Evolutionary conservation across 2,888 invertebrate species (phyloP).

Genomic region (Oegoconia quadripuncta): DNA sequence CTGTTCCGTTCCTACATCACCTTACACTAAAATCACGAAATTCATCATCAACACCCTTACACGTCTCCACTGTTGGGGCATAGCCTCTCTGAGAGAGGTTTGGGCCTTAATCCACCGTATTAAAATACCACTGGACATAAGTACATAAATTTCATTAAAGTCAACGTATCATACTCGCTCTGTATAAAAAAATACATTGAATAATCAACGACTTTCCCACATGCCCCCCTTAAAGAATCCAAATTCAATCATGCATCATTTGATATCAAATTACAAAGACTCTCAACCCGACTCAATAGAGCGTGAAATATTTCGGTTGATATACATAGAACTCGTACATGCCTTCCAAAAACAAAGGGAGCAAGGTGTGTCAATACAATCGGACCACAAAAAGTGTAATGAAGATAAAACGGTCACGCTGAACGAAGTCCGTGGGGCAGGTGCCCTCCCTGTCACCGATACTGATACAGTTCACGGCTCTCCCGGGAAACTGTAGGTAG

Average conservation of each 20-base stretch:
- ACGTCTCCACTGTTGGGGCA: too few species aligned
- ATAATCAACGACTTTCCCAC: not conserved
- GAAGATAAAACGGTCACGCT: constrained; percentile 60
- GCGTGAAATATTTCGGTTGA: constrained; percentile 28
- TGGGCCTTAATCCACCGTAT: too few species aligned
- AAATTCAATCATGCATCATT: constrained; percentile 3
- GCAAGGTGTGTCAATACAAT: constrained; percentile 46
- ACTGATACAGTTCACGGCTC: constrained; percentile 39
- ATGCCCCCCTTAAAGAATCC: constrained; percentile 5
- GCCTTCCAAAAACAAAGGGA: constrained; percentile 33
- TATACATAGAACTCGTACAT: constrained; percentile 40
- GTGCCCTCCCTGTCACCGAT: constrained; percentile 40
- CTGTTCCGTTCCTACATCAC: too few species aligned
- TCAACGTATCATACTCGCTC: too few species aligned
- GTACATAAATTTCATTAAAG: too few species aligned
- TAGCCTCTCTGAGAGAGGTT: too few species aligned
- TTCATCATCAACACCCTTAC: too few species aligned
- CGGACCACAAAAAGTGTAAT: constrained; percentile 42
- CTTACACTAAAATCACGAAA: too few species aligned
- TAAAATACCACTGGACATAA: too few species aligned
- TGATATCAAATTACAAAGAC: not conserved
- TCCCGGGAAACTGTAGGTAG: constrained; percentile 23
- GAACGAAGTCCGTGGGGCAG: constrained; percentile 45
- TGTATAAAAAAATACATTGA: not conserved
- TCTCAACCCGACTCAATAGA: constrained; percentile 28